Conservation (phyloP, 2,797 vertebrate genomes). For the Epinephelus coioides region DNA sequence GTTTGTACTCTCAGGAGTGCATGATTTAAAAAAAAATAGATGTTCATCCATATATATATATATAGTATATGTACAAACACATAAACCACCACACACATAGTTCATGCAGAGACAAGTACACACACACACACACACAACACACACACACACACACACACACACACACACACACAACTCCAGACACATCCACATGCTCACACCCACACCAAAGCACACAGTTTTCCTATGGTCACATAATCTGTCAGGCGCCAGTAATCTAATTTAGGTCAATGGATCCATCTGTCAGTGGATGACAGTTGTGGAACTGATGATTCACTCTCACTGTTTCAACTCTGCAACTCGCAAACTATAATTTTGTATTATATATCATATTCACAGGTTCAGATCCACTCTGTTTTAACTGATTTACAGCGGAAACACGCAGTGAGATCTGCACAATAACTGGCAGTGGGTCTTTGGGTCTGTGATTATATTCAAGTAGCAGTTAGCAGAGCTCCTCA, state of each 20-base stretch:
- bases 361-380: neutral
- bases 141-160: neutral
- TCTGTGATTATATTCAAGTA: neutral
- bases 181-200: neutral
- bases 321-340: neutral
- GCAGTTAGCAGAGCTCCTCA: neutral
- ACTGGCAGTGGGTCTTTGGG: neutral
- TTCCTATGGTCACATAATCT: constrained; percentile 37
- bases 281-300: constrained; percentile 44
- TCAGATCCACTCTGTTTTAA: neutral
- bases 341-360: neutral
- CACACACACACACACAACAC: neutral
- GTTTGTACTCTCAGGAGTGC: neutral
- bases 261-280: constrained; percentile 59
- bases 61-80: neutral
- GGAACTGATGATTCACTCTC: neutral
- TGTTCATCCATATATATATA: neutral
- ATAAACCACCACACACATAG: neutral
- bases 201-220: constrained; percentile 11
- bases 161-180: constrained; percentile 9
- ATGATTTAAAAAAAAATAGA: neutral
- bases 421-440: neutral
- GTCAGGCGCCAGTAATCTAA: constrained; percentile 44
- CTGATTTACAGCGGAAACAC: neutral
- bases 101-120: neutral